Percentiles rank a stretch among this genome's conserved stretches.
phyloP scores from a whole-genome alignment of 1,140 invertebrate genomes.

The Euwallacea similis region DNA sequence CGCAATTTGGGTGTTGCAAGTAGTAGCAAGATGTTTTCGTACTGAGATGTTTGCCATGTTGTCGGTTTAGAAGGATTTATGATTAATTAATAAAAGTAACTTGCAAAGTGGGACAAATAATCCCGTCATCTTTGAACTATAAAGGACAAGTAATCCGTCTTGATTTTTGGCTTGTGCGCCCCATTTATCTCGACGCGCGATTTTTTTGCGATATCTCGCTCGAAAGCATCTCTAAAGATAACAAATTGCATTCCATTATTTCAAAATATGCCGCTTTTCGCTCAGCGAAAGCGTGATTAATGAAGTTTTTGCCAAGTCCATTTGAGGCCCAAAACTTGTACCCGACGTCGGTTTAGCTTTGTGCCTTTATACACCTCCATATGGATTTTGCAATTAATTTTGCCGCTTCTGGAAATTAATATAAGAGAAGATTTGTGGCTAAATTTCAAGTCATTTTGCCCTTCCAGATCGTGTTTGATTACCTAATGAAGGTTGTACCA shows the following conservation, averaged over 20 bases:
- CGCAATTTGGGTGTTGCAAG: too few species aligned
- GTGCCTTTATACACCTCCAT: constrained; percentile 12
- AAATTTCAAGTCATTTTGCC: not conserved
- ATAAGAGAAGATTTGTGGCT: not conserved
- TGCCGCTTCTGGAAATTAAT: not conserved
- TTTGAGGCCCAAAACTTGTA: constrained; percentile 8
- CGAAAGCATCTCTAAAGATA: constrained; percentile 18
- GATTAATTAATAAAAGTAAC: too few species aligned
- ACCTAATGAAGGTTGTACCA: too few species aligned
- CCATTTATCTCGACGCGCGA: constrained; percentile 5
- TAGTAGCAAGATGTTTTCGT: too few species aligned
- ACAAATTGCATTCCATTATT: constrained; percentile 26
- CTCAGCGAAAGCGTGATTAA: constrained; percentile 17
- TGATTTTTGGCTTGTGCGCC: constrained; percentile 6
- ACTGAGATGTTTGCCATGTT: too few species aligned
- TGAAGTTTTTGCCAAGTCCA: constrained; percentile 1
- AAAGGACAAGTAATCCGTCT: constrained; percentile 7
- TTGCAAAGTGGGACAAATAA: too few species aligned
- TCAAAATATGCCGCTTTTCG: constrained; percentile 17
- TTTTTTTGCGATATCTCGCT: constrained; percentile 7
- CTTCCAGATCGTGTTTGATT: too few species aligned
- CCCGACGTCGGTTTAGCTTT: not conserved
- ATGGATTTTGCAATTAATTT: constrained; percentile 20
- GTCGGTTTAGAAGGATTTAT: too few species aligned
- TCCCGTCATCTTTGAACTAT: not conserved